Conservation (phyloP, 1,140 invertebrate genomes). For the Pogonus chalceus region DNA sequence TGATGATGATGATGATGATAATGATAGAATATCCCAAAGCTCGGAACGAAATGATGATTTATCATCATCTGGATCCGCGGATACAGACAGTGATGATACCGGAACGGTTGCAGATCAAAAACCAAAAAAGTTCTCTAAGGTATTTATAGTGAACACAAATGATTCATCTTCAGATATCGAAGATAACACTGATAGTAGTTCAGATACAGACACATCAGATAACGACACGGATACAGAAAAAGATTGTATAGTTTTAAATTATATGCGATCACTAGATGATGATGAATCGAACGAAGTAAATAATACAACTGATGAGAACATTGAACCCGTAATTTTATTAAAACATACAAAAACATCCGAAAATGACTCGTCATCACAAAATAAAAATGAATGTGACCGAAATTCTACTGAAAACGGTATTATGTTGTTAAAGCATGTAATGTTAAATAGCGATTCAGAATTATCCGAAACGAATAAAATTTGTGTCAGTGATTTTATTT, state of each 20-base stretch:
- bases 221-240: constrained; percentile 43
- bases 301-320: background rate
- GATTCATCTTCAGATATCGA: constrained; percentile 53
- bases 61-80: constrained; percentile 42
- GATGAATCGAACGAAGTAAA: background rate
- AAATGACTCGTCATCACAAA: constrained; percentile 19
- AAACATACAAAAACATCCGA: background rate
- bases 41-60: constrained; percentile 40
- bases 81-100: constrained; percentile 50
- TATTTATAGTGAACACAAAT: constrained; percentile 62
- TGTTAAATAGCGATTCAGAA: background rate
- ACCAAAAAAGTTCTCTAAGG: constrained; percentile 55
- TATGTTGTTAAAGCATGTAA: constrained; percentile 9
- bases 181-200: constrained; percentile 39
- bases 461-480: background rate
- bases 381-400: constrained; percentile 21
- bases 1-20: constrained; percentile 29
- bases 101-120: constrained; percentile 48
- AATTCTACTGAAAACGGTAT: background rate
- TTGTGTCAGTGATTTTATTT: background rate
- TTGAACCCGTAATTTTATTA: background rate
- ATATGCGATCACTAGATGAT: constrained; percentile 31
- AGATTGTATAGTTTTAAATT: constrained; percentile 37
- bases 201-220: constrained; percentile 43
- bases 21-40: constrained; percentile 21